These are phyloP conservation scores for Numenius arquata DNA, from an alignment of 2,113 vertebrate genomes.

Conservation along the genomic window DNA sequence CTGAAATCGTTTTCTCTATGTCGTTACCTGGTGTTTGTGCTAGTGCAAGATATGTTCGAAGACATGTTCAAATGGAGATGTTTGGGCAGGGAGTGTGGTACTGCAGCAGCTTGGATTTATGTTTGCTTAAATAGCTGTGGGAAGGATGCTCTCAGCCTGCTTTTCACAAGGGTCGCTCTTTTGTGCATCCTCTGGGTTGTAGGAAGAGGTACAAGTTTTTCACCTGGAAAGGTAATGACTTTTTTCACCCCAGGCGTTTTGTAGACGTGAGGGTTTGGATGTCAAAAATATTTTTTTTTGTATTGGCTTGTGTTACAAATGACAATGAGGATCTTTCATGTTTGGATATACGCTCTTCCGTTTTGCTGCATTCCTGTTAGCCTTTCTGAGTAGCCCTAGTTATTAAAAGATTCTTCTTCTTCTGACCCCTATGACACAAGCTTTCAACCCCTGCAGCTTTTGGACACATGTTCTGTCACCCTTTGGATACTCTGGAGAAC, in stretches of 20 bases:
- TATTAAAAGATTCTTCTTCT: slow-evolving; percentile 44
- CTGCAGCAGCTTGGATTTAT: neutral
- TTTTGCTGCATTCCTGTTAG: neutral
- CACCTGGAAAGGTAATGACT: neutral
- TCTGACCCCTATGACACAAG: slow-evolving; percentile 36
- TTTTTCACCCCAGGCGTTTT: neutral
- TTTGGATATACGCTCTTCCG: neutral
- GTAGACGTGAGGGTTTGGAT: neutral
- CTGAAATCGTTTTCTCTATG: neutral
- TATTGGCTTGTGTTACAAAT: neutral
- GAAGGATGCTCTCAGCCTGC: neutral
- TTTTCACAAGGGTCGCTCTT: neutral
- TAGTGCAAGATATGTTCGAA: neutral
- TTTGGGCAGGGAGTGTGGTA: neutral
- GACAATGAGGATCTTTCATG: neutral
- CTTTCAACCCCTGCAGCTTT: slow-evolving; percentile 46
- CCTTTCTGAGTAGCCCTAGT: neutral
- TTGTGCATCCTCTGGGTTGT: neutral
- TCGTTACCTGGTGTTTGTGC: neutral
- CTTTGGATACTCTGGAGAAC: slow-evolving; percentile 28
- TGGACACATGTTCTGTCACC: slow-evolving; percentile 21
- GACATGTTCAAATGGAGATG: neutral
- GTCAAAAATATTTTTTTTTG: neutral
- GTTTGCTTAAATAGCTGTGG: neutral
- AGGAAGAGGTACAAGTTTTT: neutral